Conservation (phyloP, 2,888 invertebrate species). For the Trissolcus brochymenae region DNA sequence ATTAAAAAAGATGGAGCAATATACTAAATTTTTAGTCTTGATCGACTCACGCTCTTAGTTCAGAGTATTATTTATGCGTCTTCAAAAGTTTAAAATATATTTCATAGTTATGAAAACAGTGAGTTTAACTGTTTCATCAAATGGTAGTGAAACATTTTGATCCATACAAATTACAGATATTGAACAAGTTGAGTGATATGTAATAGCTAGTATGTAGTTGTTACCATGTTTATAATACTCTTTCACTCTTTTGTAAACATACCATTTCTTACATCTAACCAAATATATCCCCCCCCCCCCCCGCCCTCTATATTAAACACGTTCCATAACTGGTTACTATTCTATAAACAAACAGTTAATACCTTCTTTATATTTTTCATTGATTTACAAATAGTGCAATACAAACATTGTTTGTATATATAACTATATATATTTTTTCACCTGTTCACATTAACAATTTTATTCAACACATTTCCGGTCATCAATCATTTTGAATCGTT, state of each 20-base stretch:
- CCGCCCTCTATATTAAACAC: not conserved
- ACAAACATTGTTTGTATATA: too few relatives aligned
- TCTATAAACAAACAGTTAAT: too few relatives aligned
- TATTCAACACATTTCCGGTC: conserved; percentile 11
- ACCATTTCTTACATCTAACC: not conserved
- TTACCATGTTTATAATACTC: conserved; percentile 13
- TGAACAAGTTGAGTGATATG: conserved; percentile 9
- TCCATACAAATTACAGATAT: too few relatives aligned
- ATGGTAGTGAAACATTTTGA: conserved; percentile 17
- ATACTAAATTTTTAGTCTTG: not conserved
- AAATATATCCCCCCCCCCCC: not conserved
- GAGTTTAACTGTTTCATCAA: conserved; percentile 19
- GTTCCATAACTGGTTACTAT: too few relatives aligned
- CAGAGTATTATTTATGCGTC: conserved; percentile 23
- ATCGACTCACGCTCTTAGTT: not conserved
- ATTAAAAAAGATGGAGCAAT: not conserved
- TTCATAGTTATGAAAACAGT: conserved; percentile 15
- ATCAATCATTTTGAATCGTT: conserved; percentile 18
- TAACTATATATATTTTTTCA: too few relatives aligned
- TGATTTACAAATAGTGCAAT: too few relatives aligned
- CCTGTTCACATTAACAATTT: conserved; percentile 1
- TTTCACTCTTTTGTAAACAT: conserved; percentile 10
- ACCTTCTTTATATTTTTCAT: too few relatives aligned
- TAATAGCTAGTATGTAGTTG: conserved; percentile 34
- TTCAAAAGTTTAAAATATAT: conserved; percentile 9